These are phyloP conservation scores for Leucosticte australis DNA, from an alignment of 2,113 vertebrate genomes.

Conservation along the genomic window DNA sequence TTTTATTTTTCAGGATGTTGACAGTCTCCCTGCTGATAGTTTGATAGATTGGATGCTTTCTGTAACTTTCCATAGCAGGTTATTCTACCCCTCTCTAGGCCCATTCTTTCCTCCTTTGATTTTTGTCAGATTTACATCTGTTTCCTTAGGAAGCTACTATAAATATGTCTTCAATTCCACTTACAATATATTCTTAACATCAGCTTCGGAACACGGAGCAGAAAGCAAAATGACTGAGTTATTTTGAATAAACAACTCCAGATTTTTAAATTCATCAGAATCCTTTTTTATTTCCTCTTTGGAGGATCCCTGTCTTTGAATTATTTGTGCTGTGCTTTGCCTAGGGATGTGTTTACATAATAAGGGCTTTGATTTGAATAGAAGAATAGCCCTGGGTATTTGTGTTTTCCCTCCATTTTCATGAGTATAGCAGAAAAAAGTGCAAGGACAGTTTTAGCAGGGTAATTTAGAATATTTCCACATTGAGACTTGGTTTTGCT, in stretches of 20 bases:
- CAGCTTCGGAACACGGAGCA: not conserved
- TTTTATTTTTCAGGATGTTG: not conserved
- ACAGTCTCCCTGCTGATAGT: conserved; percentile 18
- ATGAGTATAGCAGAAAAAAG: not conserved
- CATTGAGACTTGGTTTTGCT: not conserved
- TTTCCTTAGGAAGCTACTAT: not conserved
- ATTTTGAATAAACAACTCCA: not conserved
- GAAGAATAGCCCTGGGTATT: not conserved
- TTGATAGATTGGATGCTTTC: conserved; percentile 40
- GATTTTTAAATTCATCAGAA: not conserved
- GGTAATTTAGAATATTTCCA: not conserved
- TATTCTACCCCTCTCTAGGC: not conserved
- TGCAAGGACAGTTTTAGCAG: not conserved
- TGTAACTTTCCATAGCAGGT: conserved; percentile 17
- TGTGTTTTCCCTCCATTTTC: not conserved
- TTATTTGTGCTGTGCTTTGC: not conserved
- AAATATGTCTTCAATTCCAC: not conserved
- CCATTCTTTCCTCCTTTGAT: not conserved
- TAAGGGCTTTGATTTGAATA: not conserved
- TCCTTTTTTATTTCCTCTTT: not conserved
- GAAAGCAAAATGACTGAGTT: not conserved
- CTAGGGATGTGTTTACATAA: not conserved
- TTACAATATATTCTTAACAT: not conserved
- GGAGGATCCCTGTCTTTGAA: not conserved
- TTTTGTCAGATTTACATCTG: conserved; percentile 48